phyloP scores from a whole-genome alignment of 2,888 invertebrate species.

The Torymus tubicola region DNA sequence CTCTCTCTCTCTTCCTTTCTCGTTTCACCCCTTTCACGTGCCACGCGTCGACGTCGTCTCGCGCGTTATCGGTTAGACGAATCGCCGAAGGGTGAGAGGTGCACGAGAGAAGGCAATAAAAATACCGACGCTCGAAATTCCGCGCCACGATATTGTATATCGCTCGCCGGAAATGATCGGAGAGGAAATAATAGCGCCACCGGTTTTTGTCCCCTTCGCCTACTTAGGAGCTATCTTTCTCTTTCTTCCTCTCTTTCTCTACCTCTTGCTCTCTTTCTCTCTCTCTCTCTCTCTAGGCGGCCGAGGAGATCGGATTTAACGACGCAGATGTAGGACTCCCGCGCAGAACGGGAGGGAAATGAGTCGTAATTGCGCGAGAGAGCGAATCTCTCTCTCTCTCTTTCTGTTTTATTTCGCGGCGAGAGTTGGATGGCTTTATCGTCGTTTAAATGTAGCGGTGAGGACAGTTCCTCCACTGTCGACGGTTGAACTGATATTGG shows the following conservation, averaged over 20 bases:
- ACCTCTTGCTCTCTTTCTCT: background rate
- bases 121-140: background rate
- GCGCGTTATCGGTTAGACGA: too few species aligned
- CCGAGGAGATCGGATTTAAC: constrained; percentile 22
- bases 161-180: constrained; percentile 44
- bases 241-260: background rate
- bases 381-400: background rate
- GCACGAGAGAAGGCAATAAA: too few species aligned
- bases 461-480: background rate
- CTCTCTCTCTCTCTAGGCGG: background rate
- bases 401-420: background rate
- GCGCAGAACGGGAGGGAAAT: constrained; percentile 9
- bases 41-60: too few species aligned
- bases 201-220: background rate
- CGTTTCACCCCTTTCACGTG: too few species aligned
- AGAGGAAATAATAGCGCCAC: constrained; percentile 42
- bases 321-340: constrained; percentile 4
- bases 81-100: background rate
- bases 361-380: constrained; percentile 22
- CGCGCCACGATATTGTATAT: constrained; percentile 2
- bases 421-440: too few species aligned
- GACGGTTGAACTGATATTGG: background rate
- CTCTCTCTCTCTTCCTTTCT: background rate
- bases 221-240: background rate
- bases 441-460: background rate